Percentiles rank a stretch among this genome's conserved stretches.
Evolutionary conservation across 2,113 vertebrate genomes (phyloP).

Genomic region (Crocuta crocuta): DNA sequence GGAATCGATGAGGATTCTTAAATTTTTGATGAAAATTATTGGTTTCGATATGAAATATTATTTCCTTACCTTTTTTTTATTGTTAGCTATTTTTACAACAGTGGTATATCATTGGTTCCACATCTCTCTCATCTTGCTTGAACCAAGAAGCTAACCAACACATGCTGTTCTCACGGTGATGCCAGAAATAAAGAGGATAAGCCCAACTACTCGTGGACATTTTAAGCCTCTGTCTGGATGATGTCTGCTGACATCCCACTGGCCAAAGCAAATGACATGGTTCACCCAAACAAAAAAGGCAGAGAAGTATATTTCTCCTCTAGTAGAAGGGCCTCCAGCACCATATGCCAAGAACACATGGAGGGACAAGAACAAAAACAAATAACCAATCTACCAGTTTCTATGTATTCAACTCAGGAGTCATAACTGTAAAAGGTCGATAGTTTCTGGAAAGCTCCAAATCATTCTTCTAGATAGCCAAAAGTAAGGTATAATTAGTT

Average conservation of each 20-base stretch:
- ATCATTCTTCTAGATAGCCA: not conserved
- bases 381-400: not conserved
- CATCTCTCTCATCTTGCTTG: not conserved
- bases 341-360: not conserved
- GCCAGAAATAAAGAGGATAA: not conserved
- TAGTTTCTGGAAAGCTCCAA: not conserved
- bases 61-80: not conserved
- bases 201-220: not conserved
- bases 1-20: not conserved
- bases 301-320: not conserved
- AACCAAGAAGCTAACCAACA: not conserved
- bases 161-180: not conserved
- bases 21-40: not conserved
- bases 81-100: not conserved
- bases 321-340: not conserved
- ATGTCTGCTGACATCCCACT: not conserved
- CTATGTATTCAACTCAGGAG: not conserved
- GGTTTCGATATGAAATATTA: constrained; percentile 37
- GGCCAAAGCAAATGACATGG: not conserved
- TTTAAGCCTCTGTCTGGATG: not conserved
- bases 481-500: not conserved
- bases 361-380: not conserved
- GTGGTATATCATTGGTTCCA: not conserved
- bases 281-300: not conserved
- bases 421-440: not conserved